Percentiles rank a stretch among this genome's conserved stretches.
Evolutionary conservation across 2,888 invertebrate genomes (phyloP).

Genomic region (Drosophila infuscata): DNA sequence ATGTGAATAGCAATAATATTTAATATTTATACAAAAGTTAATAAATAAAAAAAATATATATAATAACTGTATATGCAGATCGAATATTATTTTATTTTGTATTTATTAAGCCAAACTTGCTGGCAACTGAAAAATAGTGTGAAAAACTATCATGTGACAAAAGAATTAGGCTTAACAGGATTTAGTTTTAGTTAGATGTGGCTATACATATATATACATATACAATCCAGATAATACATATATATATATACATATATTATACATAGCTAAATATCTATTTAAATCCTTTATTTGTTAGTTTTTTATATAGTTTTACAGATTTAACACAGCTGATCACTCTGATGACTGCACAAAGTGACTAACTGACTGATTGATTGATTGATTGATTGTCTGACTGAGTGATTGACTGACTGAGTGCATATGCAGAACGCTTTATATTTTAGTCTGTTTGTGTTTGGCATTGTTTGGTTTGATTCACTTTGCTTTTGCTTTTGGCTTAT

Average conservation of each 20-base stretch:
- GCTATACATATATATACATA: neutral
- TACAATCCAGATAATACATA: neutral
- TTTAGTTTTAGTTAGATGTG: neutral
- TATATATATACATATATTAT: neutral
- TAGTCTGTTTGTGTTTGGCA: conserved; percentile 31
- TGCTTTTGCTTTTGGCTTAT: conserved; percentile 34
- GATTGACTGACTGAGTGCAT: conserved; percentile 12
- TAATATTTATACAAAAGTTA: neutral
- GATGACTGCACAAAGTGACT: conserved; percentile 43
- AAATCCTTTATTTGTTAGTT: no score
- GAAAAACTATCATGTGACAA: neutral
- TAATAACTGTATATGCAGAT: neutral
- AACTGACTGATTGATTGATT: conserved; percentile 10
- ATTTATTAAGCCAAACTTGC: neutral
- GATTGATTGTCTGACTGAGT: conserved; percentile 2
- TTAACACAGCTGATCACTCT: conserved; percentile 56
- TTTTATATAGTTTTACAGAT: conserved; percentile 27
- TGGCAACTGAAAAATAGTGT: neutral
- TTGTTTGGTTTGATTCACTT: conserved; percentile 45
- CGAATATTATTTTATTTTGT: neutral
- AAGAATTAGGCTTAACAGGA: neutral
- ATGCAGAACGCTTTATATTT: conserved; percentile 33
- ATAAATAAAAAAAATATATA: neutral
- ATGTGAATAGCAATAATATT: neutral
- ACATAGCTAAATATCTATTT: neutral